Base-by-base conservation (phyloP, 1,140 invertebrate species). In the Micrasema longulum region DNA sequence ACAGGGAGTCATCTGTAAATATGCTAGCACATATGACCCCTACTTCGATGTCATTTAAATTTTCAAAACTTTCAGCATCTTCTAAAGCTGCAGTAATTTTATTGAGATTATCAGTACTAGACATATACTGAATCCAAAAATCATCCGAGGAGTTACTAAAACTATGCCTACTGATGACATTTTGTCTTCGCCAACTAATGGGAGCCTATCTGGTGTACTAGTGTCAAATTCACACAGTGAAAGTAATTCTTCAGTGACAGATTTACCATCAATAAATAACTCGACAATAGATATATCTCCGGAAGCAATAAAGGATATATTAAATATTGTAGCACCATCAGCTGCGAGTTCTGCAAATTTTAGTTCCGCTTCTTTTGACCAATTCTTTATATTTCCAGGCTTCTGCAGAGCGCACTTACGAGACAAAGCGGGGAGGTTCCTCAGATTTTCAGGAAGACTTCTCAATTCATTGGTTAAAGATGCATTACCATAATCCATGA, bases 401-500 rank as follows among this genome's bases (percentile, higher is more conserved):
- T 89, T 83, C 74, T 88, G 84, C 9, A 92, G 77, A 12, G 87
- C 83, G 75, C 91, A 91, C 75, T 89, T 88, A 76, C 87, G 86
- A 0, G 91, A 88, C 0, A 92, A 76, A 5, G 87, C 82, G 5
- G 88, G 88, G 69, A 89, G 82, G 11, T 83, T 79, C 22, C 88
- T 85, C 3, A 93, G 80, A 66, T 90, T 87, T 64, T 89, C 86
- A 1, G 91, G 90, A 16, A 93, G 79, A 75, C 84, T 84, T 26
- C 87, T 80, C 36, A 92, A 79, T 76, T 88, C 86, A 20, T 83
- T 86, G 0, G 87, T 86, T 6, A 86, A 83, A 10, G 89, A 88
- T 0, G 88, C 88, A 79, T 93, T 92, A 18, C 91, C 91, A 76
- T 92, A 93, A 81, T 93, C 92, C 78, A 92, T 88, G 76, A 91